Evolutionary conservation across 2,797 vertebrate genomes (phyloP).

Genomic region (Carduelis carduelis): DNA sequence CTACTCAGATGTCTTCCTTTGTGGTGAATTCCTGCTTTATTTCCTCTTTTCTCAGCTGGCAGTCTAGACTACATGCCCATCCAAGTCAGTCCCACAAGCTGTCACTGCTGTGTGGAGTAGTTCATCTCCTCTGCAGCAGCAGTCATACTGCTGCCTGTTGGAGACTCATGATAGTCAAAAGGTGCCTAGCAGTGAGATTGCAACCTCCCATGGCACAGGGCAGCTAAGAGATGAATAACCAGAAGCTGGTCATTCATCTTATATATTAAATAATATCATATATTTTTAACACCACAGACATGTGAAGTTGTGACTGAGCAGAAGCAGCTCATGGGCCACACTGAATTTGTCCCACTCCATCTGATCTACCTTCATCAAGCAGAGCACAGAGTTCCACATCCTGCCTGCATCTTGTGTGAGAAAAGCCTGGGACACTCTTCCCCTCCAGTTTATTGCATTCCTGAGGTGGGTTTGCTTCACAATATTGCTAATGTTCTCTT

Average conservation of each 20-base stretch:
- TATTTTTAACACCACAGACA: not conserved
- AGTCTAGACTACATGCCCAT: not conserved
- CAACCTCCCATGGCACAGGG: too few species aligned
- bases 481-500: not conserved
- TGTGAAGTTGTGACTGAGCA: not conserved
- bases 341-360: not conserved
- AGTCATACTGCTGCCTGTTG: not conserved
- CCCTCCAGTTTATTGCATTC: not conserved
- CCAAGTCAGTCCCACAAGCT: not conserved
- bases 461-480: not conserved
- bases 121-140: not conserved
- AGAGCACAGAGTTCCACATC: not conserved
- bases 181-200: not conserved
- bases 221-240: not conserved
- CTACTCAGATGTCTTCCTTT: not conserved
- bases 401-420: not conserved
- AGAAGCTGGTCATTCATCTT: not conserved
- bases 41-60: not conserved
- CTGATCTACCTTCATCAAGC: accelerated
- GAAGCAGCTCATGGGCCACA: not conserved
- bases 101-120: not conserved
- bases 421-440: not conserved
- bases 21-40: not conserved
- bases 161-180: not conserved
- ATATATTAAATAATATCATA: too few species aligned